phyloP scores from a whole-genome alignment of 2,888 invertebrate species.

The Galeopsomyia nigrocyanea region DNA sequence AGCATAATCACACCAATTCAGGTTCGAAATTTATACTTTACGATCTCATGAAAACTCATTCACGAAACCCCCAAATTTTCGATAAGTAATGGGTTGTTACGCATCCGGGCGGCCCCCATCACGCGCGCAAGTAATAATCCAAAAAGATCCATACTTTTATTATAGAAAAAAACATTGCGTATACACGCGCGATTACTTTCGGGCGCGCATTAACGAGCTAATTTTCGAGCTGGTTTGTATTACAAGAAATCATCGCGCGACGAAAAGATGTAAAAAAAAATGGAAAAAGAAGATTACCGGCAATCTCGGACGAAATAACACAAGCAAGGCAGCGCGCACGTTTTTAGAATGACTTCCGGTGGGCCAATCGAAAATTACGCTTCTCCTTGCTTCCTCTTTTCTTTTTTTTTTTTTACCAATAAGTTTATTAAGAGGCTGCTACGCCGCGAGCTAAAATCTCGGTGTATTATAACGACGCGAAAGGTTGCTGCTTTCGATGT shows the following conservation, averaged over 20 bases:
- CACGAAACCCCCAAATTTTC: too few species aligned
- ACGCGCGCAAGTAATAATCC: constrained; percentile 25
- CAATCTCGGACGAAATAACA: constrained; percentile 46
- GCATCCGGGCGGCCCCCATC: constrained; percentile 21
- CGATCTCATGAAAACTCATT: too few species aligned
- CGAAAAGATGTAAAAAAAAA: constrained; percentile 34
- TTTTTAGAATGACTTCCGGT: constrained; percentile 52
- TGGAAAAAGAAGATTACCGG: constrained; percentile 40
- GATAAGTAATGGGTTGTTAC: too few species aligned
- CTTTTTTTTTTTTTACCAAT: neutral
- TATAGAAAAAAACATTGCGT: constrained; percentile 48
- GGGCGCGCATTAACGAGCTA: constrained; percentile 55
- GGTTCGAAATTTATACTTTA: too few species aligned
- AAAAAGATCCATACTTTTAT: too few species aligned
- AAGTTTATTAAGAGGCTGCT: neutral
- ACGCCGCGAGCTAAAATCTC: constrained; percentile 20
- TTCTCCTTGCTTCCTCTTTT: neutral
- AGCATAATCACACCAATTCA: too few species aligned
- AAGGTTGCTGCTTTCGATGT: constrained; percentile 16
- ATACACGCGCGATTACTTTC: constrained; percentile 48
- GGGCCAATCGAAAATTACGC: constrained; percentile 22
- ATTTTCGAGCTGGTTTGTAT: constrained; percentile 55
- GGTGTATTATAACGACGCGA: constrained; percentile 30
- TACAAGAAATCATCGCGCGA: constrained; percentile 9
- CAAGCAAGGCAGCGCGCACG: constrained; percentile 42